A percentile compares a stretch with the other conserved stretches of the same genome.
These are phyloP conservation scores for Drosophila recens DNA, from an alignment of 2,888 invertebrate genomes.

Conservation along the genomic window DNA sequence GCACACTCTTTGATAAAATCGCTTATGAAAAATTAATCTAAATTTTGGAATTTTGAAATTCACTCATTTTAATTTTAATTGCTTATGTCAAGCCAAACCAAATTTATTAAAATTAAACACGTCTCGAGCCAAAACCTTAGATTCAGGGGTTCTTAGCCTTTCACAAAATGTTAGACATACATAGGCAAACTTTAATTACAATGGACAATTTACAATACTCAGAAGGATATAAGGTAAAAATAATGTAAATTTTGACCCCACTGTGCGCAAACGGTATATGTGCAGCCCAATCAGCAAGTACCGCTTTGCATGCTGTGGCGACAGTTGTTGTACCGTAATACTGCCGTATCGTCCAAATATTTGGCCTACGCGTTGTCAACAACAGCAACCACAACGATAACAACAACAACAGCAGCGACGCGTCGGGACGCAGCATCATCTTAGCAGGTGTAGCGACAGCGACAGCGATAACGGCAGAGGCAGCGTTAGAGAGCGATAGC, in stretches of 20 bases:
- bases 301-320: slow-evolving; percentile 75
- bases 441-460: slow-evolving; percentile 29
- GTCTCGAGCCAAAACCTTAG: no score
- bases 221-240: background rate
- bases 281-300: slow-evolving; percentile 68
- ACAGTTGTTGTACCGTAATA: slow-evolving; percentile 64
- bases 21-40: no score
- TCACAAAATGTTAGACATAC: no score
- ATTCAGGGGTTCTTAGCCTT: no score
- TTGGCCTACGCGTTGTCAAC: slow-evolving; percentile 76
- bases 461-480: background rate
- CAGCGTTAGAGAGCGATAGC: slow-evolving; percentile 3
- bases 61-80: no score
- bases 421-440: background rate
- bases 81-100: no score
- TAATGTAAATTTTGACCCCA: slow-evolving; percentile 10
- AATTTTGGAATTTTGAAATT: no score
- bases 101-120: no score
- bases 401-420: background rate
- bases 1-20: no score
- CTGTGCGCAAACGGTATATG: slow-evolving; percentile 68
- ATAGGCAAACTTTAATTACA: no score
- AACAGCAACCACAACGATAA: slow-evolving; percentile 32
- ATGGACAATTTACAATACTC: no score
- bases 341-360: slow-evolving; percentile 63